Evolutionary conservation across 1,140 invertebrate species (phyloP).

Genomic region (Lucilia sericata): DNA sequence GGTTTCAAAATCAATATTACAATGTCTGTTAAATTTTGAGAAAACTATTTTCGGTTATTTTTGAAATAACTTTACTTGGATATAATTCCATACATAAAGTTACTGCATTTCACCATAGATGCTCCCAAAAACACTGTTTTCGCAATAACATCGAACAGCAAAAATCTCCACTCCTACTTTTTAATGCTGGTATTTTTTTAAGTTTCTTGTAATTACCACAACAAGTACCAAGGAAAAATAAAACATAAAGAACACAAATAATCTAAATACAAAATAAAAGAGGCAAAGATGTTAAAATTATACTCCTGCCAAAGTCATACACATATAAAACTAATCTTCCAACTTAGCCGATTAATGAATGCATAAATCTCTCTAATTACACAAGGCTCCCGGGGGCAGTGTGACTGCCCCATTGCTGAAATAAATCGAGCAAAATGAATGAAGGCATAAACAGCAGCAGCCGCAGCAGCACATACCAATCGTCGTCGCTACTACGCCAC

Average conservation of each 20-base stretch:
- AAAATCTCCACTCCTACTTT: not conserved
- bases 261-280: not conserved
- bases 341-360: constrained; percentile 50
- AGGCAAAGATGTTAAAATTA: not conserved
- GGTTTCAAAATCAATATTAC: too few relatives aligned
- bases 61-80: too few relatives aligned
- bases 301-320: constrained; percentile 23
- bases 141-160: not conserved
- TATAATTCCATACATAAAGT: too few relatives aligned
- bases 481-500: too few relatives aligned
- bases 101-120: too few relatives aligned
- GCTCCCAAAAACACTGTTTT: not conserved
- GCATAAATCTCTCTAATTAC: constrained; percentile 50
- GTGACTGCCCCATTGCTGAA: not conserved
- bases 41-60: too few relatives aligned
- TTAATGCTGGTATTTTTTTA: not conserved
- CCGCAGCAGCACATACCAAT: not conserved
- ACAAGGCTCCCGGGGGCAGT: constrained; percentile 22
- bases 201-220: not conserved
- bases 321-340: constrained; percentile 42
- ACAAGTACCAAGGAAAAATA: not conserved
- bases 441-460: not conserved
- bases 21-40: too few relatives aligned
- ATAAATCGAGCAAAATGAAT: constrained; percentile 26
- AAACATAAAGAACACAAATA: not conserved